Conservation (phyloP, 2,113 vertebrate species). For the Micromys minutus region DNA sequence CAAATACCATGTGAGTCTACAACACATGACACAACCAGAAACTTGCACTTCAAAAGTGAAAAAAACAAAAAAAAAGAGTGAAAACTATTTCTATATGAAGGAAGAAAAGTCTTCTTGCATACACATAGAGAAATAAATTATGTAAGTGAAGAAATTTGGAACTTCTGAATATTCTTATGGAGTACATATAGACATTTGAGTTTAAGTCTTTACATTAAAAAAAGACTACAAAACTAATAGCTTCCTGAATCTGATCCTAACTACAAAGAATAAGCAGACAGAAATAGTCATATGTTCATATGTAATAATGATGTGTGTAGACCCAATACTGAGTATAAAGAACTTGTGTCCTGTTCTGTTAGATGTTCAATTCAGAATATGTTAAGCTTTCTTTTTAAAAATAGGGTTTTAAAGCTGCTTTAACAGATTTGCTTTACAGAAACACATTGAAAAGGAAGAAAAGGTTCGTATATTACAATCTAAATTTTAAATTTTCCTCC, state of each 20-base stretch:
- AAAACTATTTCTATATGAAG: not conserved
- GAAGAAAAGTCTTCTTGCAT: not conserved
- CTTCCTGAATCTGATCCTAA: not conserved
- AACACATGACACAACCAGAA: too few relatives aligned
- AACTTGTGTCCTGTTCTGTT: not conserved
- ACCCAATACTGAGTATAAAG: conserved; percentile 4
- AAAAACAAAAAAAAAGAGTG: too few relatives aligned
- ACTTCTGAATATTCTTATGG: not conserved
- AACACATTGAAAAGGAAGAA: conserved; percentile 63
- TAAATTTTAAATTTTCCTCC: not conserved
- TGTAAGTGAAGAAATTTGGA: not conserved
- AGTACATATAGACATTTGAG: conserved; percentile 31
- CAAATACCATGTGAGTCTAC: too few relatives aligned
- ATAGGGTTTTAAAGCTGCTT: conserved; percentile 28
- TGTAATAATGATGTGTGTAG: not conserved
- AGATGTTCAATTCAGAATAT: conserved; percentile 34
- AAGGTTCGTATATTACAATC: conserved; percentile 47
- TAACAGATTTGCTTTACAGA: conserved; percentile 67
- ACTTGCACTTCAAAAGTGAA: too few relatives aligned
- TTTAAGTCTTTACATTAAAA: conserved; percentile 50
- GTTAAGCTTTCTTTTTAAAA: conserved; percentile 55
- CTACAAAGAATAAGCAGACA: not conserved
- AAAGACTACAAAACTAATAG: not conserved
- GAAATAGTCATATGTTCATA: not conserved
- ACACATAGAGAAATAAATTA: not conserved